Evolutionary conservation across 2,888 invertebrate genomes (phyloP).

Genomic region (Neocrepidodera transversa): DNA sequence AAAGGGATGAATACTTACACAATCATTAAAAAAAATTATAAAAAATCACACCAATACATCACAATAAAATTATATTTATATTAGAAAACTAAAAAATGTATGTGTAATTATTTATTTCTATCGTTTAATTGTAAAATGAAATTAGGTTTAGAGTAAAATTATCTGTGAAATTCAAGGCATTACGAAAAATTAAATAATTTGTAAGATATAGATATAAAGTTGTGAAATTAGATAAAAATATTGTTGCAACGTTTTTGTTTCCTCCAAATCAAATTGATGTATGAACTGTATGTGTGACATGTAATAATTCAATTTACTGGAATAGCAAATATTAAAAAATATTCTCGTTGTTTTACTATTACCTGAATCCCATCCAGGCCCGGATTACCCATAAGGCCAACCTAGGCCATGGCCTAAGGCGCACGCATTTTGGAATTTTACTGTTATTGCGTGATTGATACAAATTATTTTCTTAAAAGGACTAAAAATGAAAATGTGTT

Average conservation of each 20-base stretch:
- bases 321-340: conserved; percentile 57
- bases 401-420: too few relatives aligned
- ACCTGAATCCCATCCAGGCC: too few relatives aligned
- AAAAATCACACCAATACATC: conserved; percentile 5
- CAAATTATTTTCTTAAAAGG: too few relatives aligned
- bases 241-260: conserved; percentile 54
- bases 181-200: conserved; percentile 51
- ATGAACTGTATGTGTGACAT: conserved; percentile 58
- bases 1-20: conserved; percentile 23
- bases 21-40: neutral
- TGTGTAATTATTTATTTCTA: conserved; percentile 34
- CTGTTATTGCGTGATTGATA: too few relatives aligned
- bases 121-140: conserved; percentile 37
- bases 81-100: neutral
- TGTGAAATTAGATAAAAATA: conserved; percentile 52
- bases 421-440: too few relatives aligned
- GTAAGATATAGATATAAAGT: conserved; percentile 52
- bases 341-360: conserved; percentile 18
- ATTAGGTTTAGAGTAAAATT: conserved; percentile 49
- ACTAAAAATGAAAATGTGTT: too few relatives aligned
- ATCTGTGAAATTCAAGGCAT: conserved; percentile 54
- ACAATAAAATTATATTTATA: conserved; percentile 6
- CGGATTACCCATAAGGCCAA: too few relatives aligned
- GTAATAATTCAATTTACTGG: conserved; percentile 57
- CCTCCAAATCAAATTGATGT: conserved; percentile 54